Conservation (phyloP, 2,797 vertebrate genomes). For the Chelon auratus region DNA sequence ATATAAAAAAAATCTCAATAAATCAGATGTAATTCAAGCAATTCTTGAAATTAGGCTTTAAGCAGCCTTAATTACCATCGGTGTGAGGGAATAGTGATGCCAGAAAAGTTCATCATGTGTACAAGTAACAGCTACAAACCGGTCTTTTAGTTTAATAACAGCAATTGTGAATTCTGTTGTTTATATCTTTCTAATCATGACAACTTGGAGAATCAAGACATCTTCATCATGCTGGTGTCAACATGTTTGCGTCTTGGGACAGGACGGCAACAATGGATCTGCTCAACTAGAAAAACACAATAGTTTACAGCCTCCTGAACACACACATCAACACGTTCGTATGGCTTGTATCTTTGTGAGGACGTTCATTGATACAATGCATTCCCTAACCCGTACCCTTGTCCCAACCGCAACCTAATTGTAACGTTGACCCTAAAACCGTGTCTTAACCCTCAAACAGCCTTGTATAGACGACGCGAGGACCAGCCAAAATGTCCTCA, state of each 20-base stretch:
- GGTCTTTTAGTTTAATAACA: neutral
- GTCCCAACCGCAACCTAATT: no score
- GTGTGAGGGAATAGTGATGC: neutral
- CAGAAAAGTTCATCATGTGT: neutral
- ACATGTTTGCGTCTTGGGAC: constrained; percentile 8
- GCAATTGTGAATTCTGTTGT: neutral
- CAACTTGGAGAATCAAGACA: neutral
- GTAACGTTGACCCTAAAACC: no score
- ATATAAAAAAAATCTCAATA: no score
- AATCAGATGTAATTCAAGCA: no score
- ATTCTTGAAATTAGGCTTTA: no score
- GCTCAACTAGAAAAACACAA: constrained; percentile 51
- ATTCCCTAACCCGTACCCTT: no score
- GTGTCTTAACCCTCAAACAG: no score
- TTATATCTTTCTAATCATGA: neutral
- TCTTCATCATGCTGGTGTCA: neutral
- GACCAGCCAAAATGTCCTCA: no score
- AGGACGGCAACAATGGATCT: constrained; percentile 24
- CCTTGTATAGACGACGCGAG: no score
- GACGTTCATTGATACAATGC: no score
- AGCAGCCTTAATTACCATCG: neutral
- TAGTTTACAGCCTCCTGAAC: constrained; percentile 39
- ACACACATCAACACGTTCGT: constrained; percentile 19
- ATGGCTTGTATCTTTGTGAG: no score
- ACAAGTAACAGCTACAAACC: neutral